A percentile compares a stretch with the other conserved stretches of the same genome.
Conservation (phyloP, 2,113 vertebrate genomes). For the Sphaerodactylus townsendi region DNA sequence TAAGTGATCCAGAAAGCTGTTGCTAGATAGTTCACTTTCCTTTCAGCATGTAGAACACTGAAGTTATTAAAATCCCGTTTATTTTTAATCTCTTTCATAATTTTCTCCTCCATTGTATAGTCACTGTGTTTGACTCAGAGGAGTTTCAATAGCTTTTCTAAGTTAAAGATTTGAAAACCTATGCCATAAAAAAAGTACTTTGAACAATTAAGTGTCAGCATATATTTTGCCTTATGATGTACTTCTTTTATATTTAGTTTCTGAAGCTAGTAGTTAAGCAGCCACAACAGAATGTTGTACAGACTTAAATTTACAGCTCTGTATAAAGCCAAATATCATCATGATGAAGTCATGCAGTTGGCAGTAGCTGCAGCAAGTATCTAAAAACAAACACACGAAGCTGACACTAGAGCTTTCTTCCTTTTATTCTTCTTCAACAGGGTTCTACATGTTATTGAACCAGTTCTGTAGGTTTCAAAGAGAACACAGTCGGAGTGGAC, state of each 20-base stretch:
- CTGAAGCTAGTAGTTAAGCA: neutral
- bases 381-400: neutral
- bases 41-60: neutral
- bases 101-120: neutral
- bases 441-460: neutral
- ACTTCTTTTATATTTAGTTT: neutral
- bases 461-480: neutral
- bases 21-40: conserved; percentile 23
- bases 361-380: neutral
- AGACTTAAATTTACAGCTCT: neutral
- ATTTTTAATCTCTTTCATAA: neutral
- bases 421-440: neutral
- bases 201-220: neutral
- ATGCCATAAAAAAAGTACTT: neutral
- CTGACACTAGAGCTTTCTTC: neutral
- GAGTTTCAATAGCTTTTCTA: neutral
- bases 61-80: conserved; percentile 20
- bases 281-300: neutral
- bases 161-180: neutral
- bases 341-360: neutral
- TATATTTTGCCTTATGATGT: neutral
- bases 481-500: neutral
- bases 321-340: neutral
- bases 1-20: conserved; percentile 25
- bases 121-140: neutral